Evolutionary conservation across 1,140 invertebrate genomes (phyloP), one percentile per base, ranked within the genome.

Genomic region (Papilio dardanus): DNA sequence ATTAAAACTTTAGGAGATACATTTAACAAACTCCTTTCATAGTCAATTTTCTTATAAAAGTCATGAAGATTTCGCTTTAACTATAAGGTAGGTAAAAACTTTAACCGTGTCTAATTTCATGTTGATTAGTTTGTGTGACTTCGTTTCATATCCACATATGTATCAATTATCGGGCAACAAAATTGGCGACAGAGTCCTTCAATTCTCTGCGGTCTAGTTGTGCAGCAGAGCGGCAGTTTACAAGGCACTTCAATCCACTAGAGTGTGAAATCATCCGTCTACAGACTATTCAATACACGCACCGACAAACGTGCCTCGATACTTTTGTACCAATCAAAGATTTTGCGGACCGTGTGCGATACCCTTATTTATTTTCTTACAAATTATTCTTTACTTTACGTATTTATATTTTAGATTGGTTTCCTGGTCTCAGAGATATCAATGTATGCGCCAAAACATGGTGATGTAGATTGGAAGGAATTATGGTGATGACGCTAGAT

Each of bases 181-280:
- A 28, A 28, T 62, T 28, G n/a, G 21, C 54, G 30, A 62, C 30
- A 62, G 21, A 28, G 54, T 62, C 54, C 54, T 62, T 12, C 79
- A 83, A 91, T 91, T 89, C 79, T 85, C 79, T 87, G 87, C 84
- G 91, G 88, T 91, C 83, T 86, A 78, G 77, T 42, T 73, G 77
- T 84, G 81, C 87, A 90, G 21, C 77, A 76, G 78, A 78, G 82
- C 89, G 86, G 71, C 74, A 74, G 68, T 78, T 75, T 81, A 83
- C 74, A 76, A 81, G 77, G 79, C 83, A 76, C 85, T 84, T 62
- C 66, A 78, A 82, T 65, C 82, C 87, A 91, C 83, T 91, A 85
- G 85, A 88, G 80, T 86, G 86, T 89, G 84, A 87, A 91, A 92
- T 91, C 87, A 91, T 82, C 84, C 87, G 82, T 85, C 85, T 78